Percentiles rank a stretch among this genome's conserved stretches.
phyloP scores from a whole-genome alignment of 2,113 vertebrate species.

The Pterocles gutturalis region DNA sequence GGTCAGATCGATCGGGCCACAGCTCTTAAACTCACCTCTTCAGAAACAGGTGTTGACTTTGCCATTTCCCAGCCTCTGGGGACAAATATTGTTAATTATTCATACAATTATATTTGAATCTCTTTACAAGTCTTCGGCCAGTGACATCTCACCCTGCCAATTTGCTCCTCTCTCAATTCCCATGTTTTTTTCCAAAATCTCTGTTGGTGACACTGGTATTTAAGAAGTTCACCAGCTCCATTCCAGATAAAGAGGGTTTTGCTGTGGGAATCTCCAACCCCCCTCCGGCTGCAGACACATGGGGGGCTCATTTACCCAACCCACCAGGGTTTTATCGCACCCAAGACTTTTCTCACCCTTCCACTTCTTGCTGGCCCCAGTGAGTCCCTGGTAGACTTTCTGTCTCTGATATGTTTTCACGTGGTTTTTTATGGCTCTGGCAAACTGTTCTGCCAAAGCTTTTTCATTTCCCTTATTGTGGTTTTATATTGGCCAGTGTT shows the following conservation, averaged over 20 bases:
- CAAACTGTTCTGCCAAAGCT: not conserved
- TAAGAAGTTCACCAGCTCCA: not conserved
- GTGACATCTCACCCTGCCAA: not conserved
- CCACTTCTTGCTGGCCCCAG: not conserved
- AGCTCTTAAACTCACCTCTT: not conserved
- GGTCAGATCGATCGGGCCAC: not conserved
- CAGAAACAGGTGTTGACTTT: not conserved
- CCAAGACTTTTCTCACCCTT: not conserved
- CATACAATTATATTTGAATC: not conserved
- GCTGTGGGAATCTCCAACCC: not conserved
- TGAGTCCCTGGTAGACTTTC: not conserved
- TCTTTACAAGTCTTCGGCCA: not conserved
- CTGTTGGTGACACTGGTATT: not conserved
- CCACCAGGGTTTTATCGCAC: not conserved
- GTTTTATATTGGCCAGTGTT: not conserved
- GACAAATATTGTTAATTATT: not conserved
- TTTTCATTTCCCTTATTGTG: not conserved
- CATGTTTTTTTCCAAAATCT: not conserved
- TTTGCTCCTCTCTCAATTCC: not conserved
- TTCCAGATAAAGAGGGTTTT: not conserved
- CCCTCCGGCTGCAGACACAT: rapidly evolving
- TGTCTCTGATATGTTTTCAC: not conserved
- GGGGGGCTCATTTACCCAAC: not conserved
- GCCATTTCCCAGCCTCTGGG: not conserved
- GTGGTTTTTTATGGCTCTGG: constrained; percentile 6